A percentile compares a stretch with the other conserved stretches of the same genome.
These are phyloP conservation scores for Limonius californicus DNA, from an alignment of 1,140 invertebrate genomes.

Conservation along the genomic window DNA sequence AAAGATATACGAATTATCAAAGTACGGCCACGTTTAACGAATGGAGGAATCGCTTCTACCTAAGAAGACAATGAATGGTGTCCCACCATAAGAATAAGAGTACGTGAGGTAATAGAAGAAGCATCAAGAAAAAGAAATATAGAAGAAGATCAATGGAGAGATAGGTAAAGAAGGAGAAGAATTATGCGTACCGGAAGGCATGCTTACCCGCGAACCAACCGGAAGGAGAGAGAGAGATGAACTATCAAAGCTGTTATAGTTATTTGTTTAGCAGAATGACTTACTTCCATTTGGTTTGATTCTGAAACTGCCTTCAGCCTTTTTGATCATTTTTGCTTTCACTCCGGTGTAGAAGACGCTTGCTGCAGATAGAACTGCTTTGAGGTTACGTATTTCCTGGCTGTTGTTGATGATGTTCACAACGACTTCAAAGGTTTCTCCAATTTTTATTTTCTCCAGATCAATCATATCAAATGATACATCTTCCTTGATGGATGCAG, in stretches of 20 bases:
- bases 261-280: conserved; percentile 25
- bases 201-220: too few species aligned
- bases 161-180: too few species aligned
- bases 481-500: conserved; percentile 56
- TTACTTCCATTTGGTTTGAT: conserved; percentile 57
- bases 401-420: conserved; percentile 66
- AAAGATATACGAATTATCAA: too few species aligned
- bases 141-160: too few species aligned
- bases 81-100: too few species aligned
- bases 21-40: too few species aligned
- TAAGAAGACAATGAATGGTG: too few species aligned
- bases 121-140: too few species aligned
- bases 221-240: too few species aligned
- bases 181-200: too few species aligned
- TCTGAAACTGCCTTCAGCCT: conserved; percentile 59
- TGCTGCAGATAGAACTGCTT: conserved; percentile 59
- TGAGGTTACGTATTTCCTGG: conserved; percentile 52
- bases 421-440: conserved; percentile 61
- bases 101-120: too few species aligned
- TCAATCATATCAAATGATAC: conserved; percentile 66
- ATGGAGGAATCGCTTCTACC: too few species aligned
- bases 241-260: not conserved
- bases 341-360: conserved; percentile 78
- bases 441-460: conserved; percentile 64
- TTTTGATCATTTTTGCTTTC: conserved; percentile 63